These are phyloP conservation scores for Strigamia crassipes DNA, from an alignment of 2,888 invertebrate species.

Conservation along the genomic window DNA sequence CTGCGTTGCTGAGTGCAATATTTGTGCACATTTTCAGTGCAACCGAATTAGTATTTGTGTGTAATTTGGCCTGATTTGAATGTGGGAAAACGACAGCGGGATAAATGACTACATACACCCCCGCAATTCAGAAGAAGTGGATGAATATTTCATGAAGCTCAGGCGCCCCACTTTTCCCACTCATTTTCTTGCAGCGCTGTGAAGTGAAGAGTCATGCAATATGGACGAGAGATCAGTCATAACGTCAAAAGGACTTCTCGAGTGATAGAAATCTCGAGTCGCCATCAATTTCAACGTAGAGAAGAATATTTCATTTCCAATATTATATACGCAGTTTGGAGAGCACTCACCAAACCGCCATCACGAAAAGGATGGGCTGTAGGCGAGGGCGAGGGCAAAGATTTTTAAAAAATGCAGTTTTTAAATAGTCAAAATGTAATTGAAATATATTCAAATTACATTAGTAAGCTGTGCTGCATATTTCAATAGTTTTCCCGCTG, in stretches of 20 bases:
- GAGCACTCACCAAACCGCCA: constrained; percentile 19
- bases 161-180: background rate
- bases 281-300: constrained; percentile 29
- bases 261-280: constrained; percentile 29
- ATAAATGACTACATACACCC: constrained; percentile 24
- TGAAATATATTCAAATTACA: no score
- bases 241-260: constrained; percentile 39
- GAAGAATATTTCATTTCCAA: constrained; percentile 33
- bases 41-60: background rate
- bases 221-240: constrained; percentile 39
- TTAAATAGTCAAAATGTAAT: no score
- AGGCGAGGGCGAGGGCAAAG: background rate
- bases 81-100: constrained; percentile 37
- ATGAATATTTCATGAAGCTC: constrained; percentile 38
- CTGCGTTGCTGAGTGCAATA: background rate
- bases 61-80: constrained; percentile 7
- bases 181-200: constrained; percentile 23
- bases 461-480: no score
- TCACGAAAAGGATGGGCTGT: background rate
- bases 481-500: no score
- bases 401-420: no score
- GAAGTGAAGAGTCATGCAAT: constrained; percentile 42
- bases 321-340: constrained; percentile 29
- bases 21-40: background rate
- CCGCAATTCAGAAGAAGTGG: constrained; percentile 32